A percentile compares a stretch with the other conserved stretches of the same genome.
Evolutionary conservation across 2,888 invertebrate species (phyloP).

Genomic region (Spodoptera exigua): DNA sequence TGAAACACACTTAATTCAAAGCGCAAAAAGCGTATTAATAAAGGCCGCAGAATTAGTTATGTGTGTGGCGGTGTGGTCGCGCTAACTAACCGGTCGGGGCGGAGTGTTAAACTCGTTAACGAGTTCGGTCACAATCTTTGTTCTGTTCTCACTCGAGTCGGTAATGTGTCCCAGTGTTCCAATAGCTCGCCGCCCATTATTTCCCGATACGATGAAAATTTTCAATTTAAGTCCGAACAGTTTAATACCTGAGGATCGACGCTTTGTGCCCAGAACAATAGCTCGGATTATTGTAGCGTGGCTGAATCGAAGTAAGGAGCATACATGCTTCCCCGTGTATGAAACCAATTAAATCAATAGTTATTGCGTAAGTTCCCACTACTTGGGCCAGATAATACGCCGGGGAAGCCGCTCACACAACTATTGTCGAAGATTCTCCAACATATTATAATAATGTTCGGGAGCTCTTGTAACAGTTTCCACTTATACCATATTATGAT

Average conservation of each 20-base stretch:
- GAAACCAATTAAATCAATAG: constrained; percentile 57
- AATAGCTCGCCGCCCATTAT: constrained; percentile 59
- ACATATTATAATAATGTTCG: constrained; percentile 22
- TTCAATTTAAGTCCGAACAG: constrained; percentile 67
- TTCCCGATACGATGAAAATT: constrained; percentile 62
- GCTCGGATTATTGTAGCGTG: constrained; percentile 58
- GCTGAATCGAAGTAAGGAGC: constrained; percentile 28
- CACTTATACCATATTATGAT: too few relatives aligned
- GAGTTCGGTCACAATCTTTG: constrained; percentile 41
- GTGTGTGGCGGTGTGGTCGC: not conserved
- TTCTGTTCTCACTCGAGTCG: constrained; percentile 48
- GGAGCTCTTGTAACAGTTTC: not conserved
- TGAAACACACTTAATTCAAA: too few relatives aligned
- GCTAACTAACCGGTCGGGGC: constrained; percentile 11
- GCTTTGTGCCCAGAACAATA: constrained; percentile 64
- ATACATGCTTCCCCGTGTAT: constrained; percentile 36
- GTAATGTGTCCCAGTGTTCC: constrained; percentile 54
- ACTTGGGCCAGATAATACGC: constrained; percentile 42
- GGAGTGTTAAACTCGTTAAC: constrained; percentile 39
- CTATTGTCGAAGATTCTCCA: constrained; percentile 23
- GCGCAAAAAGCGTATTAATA: too few relatives aligned
- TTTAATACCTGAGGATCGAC: constrained; percentile 62
- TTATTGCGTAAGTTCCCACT: constrained; percentile 51
- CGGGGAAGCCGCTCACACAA: constrained; percentile 27
- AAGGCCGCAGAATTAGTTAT: too few relatives aligned